phyloP scores from a whole-genome alignment of 2,113 vertebrate species.

The Pandion haliaetus region DNA sequence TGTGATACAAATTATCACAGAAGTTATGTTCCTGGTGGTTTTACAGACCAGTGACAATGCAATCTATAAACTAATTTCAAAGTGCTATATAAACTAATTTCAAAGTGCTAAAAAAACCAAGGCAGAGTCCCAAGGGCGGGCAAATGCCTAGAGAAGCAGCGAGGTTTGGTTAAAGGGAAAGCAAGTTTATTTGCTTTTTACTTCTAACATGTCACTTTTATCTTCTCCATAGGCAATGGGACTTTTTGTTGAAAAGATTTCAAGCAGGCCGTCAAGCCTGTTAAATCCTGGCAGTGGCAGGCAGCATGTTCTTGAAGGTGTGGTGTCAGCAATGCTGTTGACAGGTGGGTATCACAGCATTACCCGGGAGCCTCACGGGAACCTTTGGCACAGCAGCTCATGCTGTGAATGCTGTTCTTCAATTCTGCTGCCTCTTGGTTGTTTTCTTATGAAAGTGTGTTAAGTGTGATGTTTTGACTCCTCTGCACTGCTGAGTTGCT shows the following conservation, averaged over 20 bases:
- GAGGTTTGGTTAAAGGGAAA: background rate
- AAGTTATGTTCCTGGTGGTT: background rate
- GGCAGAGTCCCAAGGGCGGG: background rate
- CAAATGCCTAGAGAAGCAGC: background rate
- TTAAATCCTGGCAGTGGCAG: slow-evolving; percentile 77
- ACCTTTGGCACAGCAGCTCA: background rate
- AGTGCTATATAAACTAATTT: too few species aligned
- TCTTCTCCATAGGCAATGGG: slow-evolving; percentile 69
- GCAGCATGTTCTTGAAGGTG: slow-evolving; percentile 77
- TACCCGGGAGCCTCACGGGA: rapidly evolving
- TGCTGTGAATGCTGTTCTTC: background rate
- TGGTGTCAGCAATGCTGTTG: slow-evolving; percentile 73
- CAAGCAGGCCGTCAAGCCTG: slow-evolving; percentile 69
- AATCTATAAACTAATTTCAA: background rate
- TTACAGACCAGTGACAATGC: background rate
- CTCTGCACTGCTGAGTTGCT: background rate
- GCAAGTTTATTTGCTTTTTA: background rate
- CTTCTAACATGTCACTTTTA: background rate
- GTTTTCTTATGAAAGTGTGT: background rate
- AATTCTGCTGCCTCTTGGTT: background rate
- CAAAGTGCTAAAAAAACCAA: background rate
- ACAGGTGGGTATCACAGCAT: slow-evolving; percentile 46
- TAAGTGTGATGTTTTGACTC: background rate
- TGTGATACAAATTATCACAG: background rate
- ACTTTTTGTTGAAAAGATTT: slow-evolving; percentile 77